Percentiles rank a stretch among this genome's conserved stretches.
Conservation (phyloP, 2,888 invertebrate genomes). For the Heteromurus nitidus region DNA sequence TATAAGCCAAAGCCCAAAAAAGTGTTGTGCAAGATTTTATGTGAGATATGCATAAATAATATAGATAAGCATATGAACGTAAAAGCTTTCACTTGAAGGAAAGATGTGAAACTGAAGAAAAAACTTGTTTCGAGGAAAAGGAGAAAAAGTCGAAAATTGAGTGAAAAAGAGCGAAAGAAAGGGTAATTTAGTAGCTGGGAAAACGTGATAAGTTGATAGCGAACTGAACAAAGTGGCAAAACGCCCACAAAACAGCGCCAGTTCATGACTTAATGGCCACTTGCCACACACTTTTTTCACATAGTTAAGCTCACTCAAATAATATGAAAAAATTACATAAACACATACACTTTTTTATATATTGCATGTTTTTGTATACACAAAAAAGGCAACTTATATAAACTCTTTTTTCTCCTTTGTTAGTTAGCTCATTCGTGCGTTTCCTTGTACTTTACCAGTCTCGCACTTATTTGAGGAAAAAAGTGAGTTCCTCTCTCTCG, state of each 20-base stretch:
- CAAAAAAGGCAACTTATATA: background rate
- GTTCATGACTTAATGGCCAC: constrained; percentile 62
- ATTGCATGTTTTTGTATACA: background rate
- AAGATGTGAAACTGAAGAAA: background rate
- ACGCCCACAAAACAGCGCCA: constrained; percentile 63
- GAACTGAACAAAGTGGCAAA: constrained; percentile 57
- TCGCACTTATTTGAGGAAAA: constrained; percentile 44
- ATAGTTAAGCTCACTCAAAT: background rate
- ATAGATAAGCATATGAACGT: background rate
- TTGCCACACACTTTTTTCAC: constrained; percentile 57
- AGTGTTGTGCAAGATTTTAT: background rate
- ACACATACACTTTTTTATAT: background rate
- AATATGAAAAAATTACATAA: background rate
- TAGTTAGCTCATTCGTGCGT: constrained; percentile 61
- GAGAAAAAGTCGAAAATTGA: background rate
- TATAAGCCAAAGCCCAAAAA: background rate
- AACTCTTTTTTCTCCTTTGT: constrained; percentile 17
- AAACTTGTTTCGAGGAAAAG: constrained; percentile 14
- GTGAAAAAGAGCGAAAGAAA: constrained; percentile 7
- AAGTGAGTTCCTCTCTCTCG: background rate
- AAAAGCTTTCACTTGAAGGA: constrained; percentile 15
- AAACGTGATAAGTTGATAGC: constrained; percentile 63
- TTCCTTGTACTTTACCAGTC: constrained; percentile 59
- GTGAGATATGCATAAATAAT: background rate
- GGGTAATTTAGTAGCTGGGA: constrained; percentile 24